Base-by-base conservation (phyloP, 2,113 vertebrate genomes). In the Gymnocephalus cernua region DNA sequence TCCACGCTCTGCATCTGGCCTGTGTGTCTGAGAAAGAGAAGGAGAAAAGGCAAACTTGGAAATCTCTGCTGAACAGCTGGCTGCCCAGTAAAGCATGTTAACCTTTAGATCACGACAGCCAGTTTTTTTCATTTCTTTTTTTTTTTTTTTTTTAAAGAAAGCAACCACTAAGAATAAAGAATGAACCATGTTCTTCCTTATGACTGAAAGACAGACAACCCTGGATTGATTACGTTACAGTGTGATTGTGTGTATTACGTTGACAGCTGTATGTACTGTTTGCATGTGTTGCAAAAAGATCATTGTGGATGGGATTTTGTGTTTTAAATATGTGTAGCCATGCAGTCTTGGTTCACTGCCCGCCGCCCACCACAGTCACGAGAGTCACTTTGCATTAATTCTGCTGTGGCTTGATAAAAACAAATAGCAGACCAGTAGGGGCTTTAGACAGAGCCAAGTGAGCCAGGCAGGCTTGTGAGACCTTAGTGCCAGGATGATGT, bases 371-470 rank as follows among this genome's bases (percentile, higher is more conserved):
- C 48, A 38, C 85, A 73, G 85, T 70, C 83, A 56, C n/a, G n/a
- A n/a, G 38, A 87, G 91, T 95, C 93, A 92, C 87, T 93, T 90
- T 91, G 90, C 88, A 93, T 95, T 95, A 94, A 84, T 79, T 86
- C 88, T 83, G 58, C 70, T 15, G 74, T 25, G 69, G 69, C 82
- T 91, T 88, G 86, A 88, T 35, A 63, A 76, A 92, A 91, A 85
- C 83, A 87, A 81, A 67, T 79, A 79, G 57, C 74, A 57, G 74
- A 88, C 89, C 85, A 91, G 84, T 85, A 29, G 69, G 68, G 84
- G 62, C 66, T 80, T 80, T 18, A 41, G 82, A 90, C 27, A 23
- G 58, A 88, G 83, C 80, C 83, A 87, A 92, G 87, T 82, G 72
- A 92, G 84, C 85, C 85, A 83, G 68, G 19, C 63, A 69, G 63